Evolutionary conservation across 2,888 invertebrate species (phyloP).

Genomic region (Sesamia inferens): DNA sequence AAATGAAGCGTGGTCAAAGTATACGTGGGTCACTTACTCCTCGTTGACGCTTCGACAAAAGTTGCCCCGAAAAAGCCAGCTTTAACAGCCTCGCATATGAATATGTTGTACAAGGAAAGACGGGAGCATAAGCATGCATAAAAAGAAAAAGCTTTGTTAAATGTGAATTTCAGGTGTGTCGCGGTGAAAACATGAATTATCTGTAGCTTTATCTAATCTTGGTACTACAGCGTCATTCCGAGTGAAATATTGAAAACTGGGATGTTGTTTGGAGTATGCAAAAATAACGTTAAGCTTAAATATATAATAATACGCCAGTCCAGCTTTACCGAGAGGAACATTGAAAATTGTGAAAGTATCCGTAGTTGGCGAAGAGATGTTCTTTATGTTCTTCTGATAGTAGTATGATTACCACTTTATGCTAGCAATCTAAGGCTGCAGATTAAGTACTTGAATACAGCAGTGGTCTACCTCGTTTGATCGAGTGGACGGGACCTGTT

Average conservation of each 20-base stretch:
- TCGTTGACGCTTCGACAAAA: slow-evolving; percentile 44
- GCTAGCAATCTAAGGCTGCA: slow-evolving; percentile 24
- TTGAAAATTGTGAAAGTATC: slow-evolving; percentile 21
- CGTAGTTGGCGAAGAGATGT: slow-evolving; percentile 8
- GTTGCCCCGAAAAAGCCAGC: slow-evolving; percentile 45
- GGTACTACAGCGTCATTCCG: slow-evolving; percentile 70
- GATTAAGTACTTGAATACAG: slow-evolving; percentile 24
- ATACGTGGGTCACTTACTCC: slow-evolving; percentile 49
- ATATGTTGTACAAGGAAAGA: slow-evolving; percentile 64
- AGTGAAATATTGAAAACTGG: slow-evolving; percentile 70
- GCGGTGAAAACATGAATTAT: slow-evolving; percentile 66
- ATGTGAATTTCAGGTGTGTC: slow-evolving; percentile 65
- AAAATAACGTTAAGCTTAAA: slow-evolving; percentile 20
- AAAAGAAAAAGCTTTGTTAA: slow-evolving; percentile 69
- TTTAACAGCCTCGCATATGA: slow-evolving; percentile 60
- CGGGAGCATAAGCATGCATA: slow-evolving; percentile 57
- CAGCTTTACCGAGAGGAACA: not conserved
- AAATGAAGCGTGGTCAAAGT: slow-evolving; percentile 46
- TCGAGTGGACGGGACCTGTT: slow-evolving; percentile 63
- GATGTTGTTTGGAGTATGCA: slow-evolving; percentile 41
- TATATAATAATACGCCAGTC: not conserved
- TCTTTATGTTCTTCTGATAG: slow-evolving; percentile 34
- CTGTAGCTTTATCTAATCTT: slow-evolving; percentile 78
- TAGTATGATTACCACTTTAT: slow-evolving; percentile 27
- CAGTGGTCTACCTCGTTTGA: slow-evolving; percentile 41